A percentile compares a stretch with the other conserved stretches of the same genome.
Evolutionary conservation across 2,797 vertebrate species (phyloP).

Genomic region (Champsocephalus gunnari): DNA sequence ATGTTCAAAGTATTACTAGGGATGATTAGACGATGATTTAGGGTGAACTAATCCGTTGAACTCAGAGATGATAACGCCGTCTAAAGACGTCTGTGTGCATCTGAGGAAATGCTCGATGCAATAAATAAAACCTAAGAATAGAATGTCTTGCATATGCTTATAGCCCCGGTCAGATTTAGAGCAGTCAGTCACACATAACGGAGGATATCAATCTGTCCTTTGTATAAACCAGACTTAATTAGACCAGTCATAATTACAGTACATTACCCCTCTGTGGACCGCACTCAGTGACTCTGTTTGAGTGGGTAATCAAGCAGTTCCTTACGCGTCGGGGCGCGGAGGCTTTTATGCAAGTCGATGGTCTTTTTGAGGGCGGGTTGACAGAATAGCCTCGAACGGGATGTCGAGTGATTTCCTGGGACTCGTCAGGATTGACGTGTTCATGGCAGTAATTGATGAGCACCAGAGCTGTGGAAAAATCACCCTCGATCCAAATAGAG

Average conservation of each 20-base stretch:
- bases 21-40: not conserved
- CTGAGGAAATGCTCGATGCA: constrained; percentile 48
- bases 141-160: constrained; percentile 51
- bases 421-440: not conserved
- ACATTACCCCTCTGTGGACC: constrained; percentile 26
- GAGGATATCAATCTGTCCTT: constrained; percentile 56
- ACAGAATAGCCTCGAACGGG: constrained; percentile 1
- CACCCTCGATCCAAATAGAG: constrained; percentile 64
- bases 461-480: constrained; percentile 83
- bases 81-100: constrained; percentile 39
- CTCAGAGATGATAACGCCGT: constrained; percentile 29
- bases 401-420: not conserved
- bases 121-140: constrained; percentile 66
- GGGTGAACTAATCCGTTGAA: constrained; percentile 20
- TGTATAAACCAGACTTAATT: constrained; percentile 49
- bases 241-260: constrained; percentile 47
- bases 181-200: constrained; percentile 40
- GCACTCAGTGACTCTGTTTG: constrained; percentile 2
- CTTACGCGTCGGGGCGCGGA: not conserved
- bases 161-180: constrained; percentile 42
- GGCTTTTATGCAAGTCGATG: not conserved
- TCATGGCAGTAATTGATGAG: not conserved
- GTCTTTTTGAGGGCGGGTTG: constrained; percentile 2
- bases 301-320: constrained; percentile 6
- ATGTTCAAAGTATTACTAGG: not conserved